Evolutionary conservation across 2,888 invertebrate species (phyloP), one percentile per base, ranked within the genome.

Genomic region (Prosapia bicincta): DNA sequence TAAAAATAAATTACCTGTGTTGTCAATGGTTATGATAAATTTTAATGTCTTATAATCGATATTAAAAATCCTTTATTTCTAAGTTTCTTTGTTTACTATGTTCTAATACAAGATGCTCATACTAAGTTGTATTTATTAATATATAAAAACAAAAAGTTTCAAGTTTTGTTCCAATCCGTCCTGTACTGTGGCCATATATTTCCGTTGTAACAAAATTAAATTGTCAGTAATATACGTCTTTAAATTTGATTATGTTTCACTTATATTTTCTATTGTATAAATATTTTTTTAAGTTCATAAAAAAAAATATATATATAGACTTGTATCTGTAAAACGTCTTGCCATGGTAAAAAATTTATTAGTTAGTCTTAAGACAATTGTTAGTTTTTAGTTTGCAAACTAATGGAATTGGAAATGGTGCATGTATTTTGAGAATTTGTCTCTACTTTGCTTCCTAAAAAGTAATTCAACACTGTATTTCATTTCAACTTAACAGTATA

Each of bases 91-190:
- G n/a, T n/a, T n/a, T n/a, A n/a, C n/a, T n/a, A n/a, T n/a, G n/a
- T n/a, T n/a, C n/a, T n/a, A n/a, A n/a, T n/a, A n/a, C n/a, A n/a
- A n/a, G n/a, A n/a, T n/a, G n/a, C n/a, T n/a, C n/a, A 77, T 74
- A 70, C 72, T 65, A 69, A 25, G 28, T 71, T 68, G 74, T 77
- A 71, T 72, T 71, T 75, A 72, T 75, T 76, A 76, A 78, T 76
- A 72, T 77, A 76, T 75, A 38, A 77, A 26, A 28, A 69, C 28
- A 25, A 65, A 15, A 26, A 65, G 54, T 2, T 65, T 72, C 28
- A 65, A 65, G 26, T 65, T 23, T 72, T 72, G 28, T 72, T 72
- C 30, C 30, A 30, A 6, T 30, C 30, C 30, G 30, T 30, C 30
- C 30, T 6, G 30, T 30, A 30, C 30, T 30, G 9, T 30, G 30